Base-by-base conservation (phyloP, 2,797 vertebrate genomes). In the Atherinosoma microstoma region DNA sequence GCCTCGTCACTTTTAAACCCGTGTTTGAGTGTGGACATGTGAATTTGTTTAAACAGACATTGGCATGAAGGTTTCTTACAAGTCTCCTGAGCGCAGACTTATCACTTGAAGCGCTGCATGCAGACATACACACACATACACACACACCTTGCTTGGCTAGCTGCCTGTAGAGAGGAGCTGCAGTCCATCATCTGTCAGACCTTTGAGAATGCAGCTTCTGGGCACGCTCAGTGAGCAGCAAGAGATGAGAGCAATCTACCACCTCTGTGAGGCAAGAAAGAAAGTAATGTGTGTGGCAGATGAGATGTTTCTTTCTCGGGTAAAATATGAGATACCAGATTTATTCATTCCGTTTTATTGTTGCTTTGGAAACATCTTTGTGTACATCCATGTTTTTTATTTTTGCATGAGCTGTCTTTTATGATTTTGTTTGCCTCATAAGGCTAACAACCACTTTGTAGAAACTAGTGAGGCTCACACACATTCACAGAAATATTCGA, bases 1-100 rank as follows among this genome's bases (percentile, higher is more conserved):
- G 36, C 57, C 63, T 24, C 12, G 75, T 75, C 58, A 69, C 29
- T 73, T 73, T 85, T 74, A 75, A 82, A 75, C 13, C n/a, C 45
- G 9, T 60, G 24, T 45, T 47, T 22, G 27, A 29, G 30, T 53
- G 30, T 49, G 58, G 22, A 49, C 24, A 1, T 58, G 58, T 53
- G 34, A 45, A 16, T 57, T 40, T 62, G 61, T 65, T 27, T 58
- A 47, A 75, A 64, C 61, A 47, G 12, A n/a, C 58, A 59, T 57
- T 10, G 24, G 24, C 62, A 30, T 59, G 42, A 68, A 57, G 63
- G 66, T 57, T 58, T 75, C 51, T 57, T 45, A 24, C 1, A 45
- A 66, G 30, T 75, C 60, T 61, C 67, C 27, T 16, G 68, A 67
- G 61, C 58, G 18, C 4, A 30, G 29, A 38, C 24, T 7, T 51